A percentile compares a stretch with the other conserved stretches of the same genome.
Evolutionary conservation across 1,140 invertebrate genomes (phyloP).

Genomic region (Portunus trituberculatus): DNA sequence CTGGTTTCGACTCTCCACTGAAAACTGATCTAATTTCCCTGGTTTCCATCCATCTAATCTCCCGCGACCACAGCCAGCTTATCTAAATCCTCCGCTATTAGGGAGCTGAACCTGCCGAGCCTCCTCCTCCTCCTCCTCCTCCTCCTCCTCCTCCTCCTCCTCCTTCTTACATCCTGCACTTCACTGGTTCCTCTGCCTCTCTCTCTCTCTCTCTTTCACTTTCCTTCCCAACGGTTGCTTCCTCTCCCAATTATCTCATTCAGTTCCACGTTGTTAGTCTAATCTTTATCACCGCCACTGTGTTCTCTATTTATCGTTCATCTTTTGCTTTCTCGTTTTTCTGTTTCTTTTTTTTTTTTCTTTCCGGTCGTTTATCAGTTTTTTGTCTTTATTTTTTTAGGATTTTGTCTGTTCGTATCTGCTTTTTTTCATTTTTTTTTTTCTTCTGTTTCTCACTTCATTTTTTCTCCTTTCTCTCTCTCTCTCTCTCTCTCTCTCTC

Average conservation of each 20-base stretch:
- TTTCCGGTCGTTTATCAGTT: not conserved
- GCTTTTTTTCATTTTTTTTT: not conserved
- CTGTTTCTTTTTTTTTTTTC: too few relatives aligned
- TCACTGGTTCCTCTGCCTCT: not conserved
- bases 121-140: not conserved
- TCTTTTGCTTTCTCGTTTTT: too few relatives aligned
- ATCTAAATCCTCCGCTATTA: constrained; percentile 68
- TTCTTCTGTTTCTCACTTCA: not conserved
- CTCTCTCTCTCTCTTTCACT: not conserved
- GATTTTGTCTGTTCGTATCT: not conserved
- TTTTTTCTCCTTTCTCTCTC: not conserved
- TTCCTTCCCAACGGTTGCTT: not conserved
- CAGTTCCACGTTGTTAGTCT: not conserved
- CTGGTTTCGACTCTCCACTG: not conserved
- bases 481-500: too few relatives aligned
- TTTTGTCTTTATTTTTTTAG: not conserved
- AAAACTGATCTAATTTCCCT: constrained; percentile 21
- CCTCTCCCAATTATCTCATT: not conserved
- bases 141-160: too few relatives aligned
- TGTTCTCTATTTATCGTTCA: not conserved
- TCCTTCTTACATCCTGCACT: constrained; percentile 24
- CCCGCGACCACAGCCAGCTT: constrained; percentile 53
- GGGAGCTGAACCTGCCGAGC: constrained; percentile 13
- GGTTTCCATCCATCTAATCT: constrained; percentile 23
- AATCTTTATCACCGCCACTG: not conserved